Conservation (phyloP, 2,797 vertebrate genomes). For the Falco berigora region DNA sequence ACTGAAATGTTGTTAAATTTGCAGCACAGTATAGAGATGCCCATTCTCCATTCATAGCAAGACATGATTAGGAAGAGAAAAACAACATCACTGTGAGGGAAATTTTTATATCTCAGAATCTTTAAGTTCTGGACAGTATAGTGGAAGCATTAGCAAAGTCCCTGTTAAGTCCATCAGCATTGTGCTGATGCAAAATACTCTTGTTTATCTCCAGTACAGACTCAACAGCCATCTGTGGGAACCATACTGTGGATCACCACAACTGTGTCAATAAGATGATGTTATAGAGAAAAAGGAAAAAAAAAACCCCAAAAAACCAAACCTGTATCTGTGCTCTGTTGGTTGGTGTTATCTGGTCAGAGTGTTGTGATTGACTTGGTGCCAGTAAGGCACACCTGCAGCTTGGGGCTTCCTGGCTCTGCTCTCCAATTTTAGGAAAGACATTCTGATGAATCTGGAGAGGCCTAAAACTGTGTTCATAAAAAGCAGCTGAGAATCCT, state of each 20-base stretch:
- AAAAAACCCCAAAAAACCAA: not conserved
- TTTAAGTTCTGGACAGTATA: not conserved
- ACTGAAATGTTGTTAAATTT: not conserved
- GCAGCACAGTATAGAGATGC: not conserved
- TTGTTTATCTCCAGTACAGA: not conserved
- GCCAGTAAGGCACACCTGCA: not conserved
- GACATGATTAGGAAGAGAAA: not conserved
- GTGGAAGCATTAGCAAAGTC: not conserved
- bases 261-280: not conserved
- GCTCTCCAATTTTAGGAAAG: not conserved
- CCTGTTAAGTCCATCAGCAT: fast-evolving
- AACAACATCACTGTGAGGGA: fast-evolving
- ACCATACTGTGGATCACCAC: not conserved
- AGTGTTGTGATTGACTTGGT: not conserved
- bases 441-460: not conserved
- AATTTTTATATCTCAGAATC: not conserved
- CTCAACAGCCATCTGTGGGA: not conserved
- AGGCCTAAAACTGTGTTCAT: not conserved
- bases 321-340: not conserved
- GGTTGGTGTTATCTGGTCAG: not conserved
- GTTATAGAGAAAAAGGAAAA: not conserved
- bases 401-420: not conserved
- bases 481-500: not conserved
- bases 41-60: not conserved
- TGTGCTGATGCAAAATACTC: not conserved